Evolutionary conservation across 1,140 invertebrate genomes (phyloP).

Genomic region (Ruditapes philippinarum): DNA sequence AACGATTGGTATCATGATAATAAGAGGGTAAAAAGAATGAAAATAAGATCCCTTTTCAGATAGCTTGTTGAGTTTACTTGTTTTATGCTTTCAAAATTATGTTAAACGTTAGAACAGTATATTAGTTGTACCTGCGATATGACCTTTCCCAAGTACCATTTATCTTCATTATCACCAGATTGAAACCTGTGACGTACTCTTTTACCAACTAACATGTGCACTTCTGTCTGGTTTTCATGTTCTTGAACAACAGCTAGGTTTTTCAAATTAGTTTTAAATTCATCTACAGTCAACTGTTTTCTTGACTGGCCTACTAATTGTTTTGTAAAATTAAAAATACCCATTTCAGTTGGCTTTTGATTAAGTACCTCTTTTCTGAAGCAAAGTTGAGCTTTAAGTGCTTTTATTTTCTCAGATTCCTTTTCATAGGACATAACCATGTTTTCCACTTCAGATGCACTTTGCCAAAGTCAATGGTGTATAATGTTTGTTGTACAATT

Average conservation of each 20-base stretch:
- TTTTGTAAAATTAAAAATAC: conserved; percentile 7
- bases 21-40: too few relatives aligned
- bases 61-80: too few relatives aligned
- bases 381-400: conserved; percentile 46
- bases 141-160: conserved; percentile 47
- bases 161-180: not conserved
- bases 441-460: conserved; percentile 26
- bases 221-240: not conserved
- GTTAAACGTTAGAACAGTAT: too few relatives aligned
- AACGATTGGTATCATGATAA: too few relatives aligned
- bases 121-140: conserved; percentile 57
- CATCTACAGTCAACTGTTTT: conserved; percentile 21
- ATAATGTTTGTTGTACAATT: conserved; percentile 21
- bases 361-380: conserved; percentile 56
- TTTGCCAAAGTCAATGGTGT: conserved; percentile 47
- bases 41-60: too few relatives aligned
- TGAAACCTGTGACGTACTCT: conserved; percentile 27
- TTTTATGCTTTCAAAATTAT: too few relatives aligned
- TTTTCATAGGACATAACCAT: conserved; percentile 9
- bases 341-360: conserved; percentile 22
- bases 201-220: conserved; percentile 1
- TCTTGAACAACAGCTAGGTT: not conserved
- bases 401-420: conserved; percentile 3
- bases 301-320: not conserved
- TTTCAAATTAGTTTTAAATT: conserved; percentile 19